Base-by-base conservation (phyloP, 2,888 invertebrate species). In the Agrochola circellaris region DNA sequence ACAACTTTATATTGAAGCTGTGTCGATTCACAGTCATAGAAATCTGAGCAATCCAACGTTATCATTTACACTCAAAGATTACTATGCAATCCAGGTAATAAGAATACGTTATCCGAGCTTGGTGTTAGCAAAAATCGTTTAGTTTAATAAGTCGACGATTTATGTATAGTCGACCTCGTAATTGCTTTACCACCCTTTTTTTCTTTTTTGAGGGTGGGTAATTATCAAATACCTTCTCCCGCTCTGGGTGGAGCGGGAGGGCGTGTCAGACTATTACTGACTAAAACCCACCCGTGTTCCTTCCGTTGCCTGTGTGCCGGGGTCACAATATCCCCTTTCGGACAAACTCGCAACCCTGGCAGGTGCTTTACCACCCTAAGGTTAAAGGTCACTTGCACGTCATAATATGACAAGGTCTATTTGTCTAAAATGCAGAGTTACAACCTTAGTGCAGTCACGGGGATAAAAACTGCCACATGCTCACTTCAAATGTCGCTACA, bases 1-100 rank as follows among this genome's bases (percentile, higher is more conserved):
- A 90, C 97, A 97, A 76, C 95, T 98, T 38, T 99, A 98, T 90
- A 97, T 99, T 87, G 98, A 98, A 93, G 99, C 98, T 2, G 97
- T 98, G 75, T 98, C 98, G 15, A 96, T 99, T 76, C 97, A 97
- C 82, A 98, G 98, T 91, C 98, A 98, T 73, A 98, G 98, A 91
- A 98, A 97, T 83, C 96, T 97, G 56, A 97, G 97, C 76, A 97
- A 97, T 87, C 97, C 97, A 2, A 95, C 96, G 7, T 92, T 97
- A 64, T 96, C 97, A 9, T 98, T 98, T 88, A 98, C 97, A 69
- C 95, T 97, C 77, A 98, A 97, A 89, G 99, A 99, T 94, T 98
- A 98, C 90, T 98, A 98, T 91, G 97, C 97, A 48, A 98, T 98
- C 83, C 97, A 98, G 96, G 98, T 98, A 93, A 75, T 62, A 23